A percentile compares a stretch with the other conserved stretches of the same genome.
These are phyloP conservation scores for Eristalis intricaria DNA, from an alignment of 2,888 invertebrate species.

Conservation along the genomic window DNA sequence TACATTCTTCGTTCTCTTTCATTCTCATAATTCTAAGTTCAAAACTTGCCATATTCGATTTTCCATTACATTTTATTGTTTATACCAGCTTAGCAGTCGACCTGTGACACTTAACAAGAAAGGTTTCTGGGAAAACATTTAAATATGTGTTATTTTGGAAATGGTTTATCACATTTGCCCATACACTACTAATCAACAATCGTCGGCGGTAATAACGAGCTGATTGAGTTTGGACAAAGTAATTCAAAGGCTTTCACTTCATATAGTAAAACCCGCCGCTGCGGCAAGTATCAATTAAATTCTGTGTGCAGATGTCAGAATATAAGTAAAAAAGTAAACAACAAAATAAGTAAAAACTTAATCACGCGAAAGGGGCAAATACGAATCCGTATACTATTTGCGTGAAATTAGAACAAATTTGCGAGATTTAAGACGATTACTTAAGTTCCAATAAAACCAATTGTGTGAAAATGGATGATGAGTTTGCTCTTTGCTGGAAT, in stretches of 20 bases:
- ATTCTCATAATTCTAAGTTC: background rate
- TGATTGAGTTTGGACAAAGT: background rate
- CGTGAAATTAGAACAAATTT: slow-evolving; percentile 37
- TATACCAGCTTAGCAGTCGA: slow-evolving; percentile 66
- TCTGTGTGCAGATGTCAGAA: slow-evolving; percentile 66
- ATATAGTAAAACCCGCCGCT: slow-evolving; percentile 21
- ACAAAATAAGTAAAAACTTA: slow-evolving; percentile 52
- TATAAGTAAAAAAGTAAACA: slow-evolving; percentile 67
- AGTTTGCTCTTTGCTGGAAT: slow-evolving; percentile 82
- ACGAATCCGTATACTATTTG: slow-evolving; percentile 25
- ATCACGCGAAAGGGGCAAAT: slow-evolving; percentile 53
- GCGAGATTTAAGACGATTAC: slow-evolving; percentile 25
- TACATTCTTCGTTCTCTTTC: slow-evolving; percentile 7
- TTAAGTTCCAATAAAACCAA: slow-evolving; percentile 21
- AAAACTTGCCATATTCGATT: slow-evolving; percentile 71
- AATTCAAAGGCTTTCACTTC: background rate
- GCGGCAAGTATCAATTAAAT: slow-evolving; percentile 24
- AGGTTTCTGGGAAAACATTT: slow-evolving; percentile 36
- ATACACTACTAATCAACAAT: slow-evolving; percentile 49
- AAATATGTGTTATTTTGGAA: slow-evolving; percentile 35
- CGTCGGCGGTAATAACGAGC: slow-evolving; percentile 35
- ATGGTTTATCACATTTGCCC: slow-evolving; percentile 59
- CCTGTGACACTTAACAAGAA: slow-evolving; percentile 55
- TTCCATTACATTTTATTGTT: slow-evolving; percentile 70
- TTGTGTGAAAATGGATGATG: slow-evolving; percentile 79